Percentiles rank a stretch among this genome's conserved stretches.
Evolutionary conservation across 2,888 invertebrate genomes (phyloP).

Genomic region (Napeogenes inachia): DNA sequence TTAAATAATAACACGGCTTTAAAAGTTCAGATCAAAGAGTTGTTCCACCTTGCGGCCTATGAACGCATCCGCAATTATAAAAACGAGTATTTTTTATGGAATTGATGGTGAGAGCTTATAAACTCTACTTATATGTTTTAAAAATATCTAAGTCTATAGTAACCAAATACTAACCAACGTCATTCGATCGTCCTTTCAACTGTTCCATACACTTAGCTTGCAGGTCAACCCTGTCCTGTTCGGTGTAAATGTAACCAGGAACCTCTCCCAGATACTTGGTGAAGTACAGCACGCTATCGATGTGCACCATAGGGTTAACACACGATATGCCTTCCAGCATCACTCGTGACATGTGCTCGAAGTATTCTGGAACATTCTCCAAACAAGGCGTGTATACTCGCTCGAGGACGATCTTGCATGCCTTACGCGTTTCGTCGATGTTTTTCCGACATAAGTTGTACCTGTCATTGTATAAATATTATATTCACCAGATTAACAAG

Average conservation of each 20-base stretch:
- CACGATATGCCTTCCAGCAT: conserved; percentile 84
- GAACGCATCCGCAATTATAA: too few species aligned
- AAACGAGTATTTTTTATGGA: too few species aligned
- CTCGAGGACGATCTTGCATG: conserved; percentile 77
- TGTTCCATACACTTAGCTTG: conserved; percentile 43
- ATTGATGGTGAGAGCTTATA: too few species aligned
- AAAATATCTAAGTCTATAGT: not conserved
- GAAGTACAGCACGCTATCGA: conserved; percentile 71
- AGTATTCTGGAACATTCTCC: conserved; percentile 77
- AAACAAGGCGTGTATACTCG: conserved; percentile 80
- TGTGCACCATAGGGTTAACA: conserved; percentile 80
- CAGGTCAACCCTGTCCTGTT: conserved; percentile 49
- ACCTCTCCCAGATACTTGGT: conserved; percentile 75
- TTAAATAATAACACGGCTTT: too few species aligned
- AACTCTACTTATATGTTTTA: too few species aligned
- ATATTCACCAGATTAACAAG: too few species aligned
- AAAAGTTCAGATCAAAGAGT: too few species aligned
- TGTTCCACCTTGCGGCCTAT: too few species aligned
- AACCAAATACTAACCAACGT: conserved; percentile 43
- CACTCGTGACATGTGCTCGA: conserved; percentile 80
- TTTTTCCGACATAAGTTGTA: conserved; percentile 83
- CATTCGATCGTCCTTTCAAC: conserved; percentile 48
- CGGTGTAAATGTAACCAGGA: conserved; percentile 73
- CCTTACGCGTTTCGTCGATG: conserved; percentile 79
- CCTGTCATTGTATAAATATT: conserved; percentile 48